These are phyloP conservation scores for Chymomyza caudatula DNA, from an alignment of 2,888 invertebrate species.

Conservation along the genomic window DNA sequence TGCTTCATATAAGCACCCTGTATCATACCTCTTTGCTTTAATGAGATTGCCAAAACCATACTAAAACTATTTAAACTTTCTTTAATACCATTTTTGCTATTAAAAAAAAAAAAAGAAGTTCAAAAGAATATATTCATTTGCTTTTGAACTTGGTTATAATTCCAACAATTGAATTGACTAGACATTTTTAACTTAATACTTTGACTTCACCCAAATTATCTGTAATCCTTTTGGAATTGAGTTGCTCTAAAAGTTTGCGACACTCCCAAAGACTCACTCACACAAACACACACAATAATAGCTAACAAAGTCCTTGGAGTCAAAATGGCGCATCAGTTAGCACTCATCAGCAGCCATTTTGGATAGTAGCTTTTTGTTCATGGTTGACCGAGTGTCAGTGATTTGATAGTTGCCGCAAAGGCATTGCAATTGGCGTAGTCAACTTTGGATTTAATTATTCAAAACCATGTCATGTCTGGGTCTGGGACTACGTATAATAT, in stretches of 20 bases:
- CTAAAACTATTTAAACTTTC: too few species aligned
- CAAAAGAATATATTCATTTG: neutral
- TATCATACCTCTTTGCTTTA: too few species aligned
- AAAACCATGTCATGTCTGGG: slow-evolving; percentile 76
- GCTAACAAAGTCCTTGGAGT: neutral
- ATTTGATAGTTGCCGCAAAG: neutral
- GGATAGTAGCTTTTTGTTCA: neutral
- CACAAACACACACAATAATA: neutral
- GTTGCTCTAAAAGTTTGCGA: neutral
- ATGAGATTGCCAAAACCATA: too few species aligned
- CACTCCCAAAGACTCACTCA: neutral
- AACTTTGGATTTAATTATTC: slow-evolving; percentile 75
- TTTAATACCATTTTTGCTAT: too few species aligned
- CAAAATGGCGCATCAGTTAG: neutral
- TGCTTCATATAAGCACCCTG: too few species aligned
- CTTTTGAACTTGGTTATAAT: neutral
- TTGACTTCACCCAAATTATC: neutral
- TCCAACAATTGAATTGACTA: neutral
- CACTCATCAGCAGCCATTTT: neutral
- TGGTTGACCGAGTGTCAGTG: neutral
- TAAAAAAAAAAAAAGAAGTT: neutral
- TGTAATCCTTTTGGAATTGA: neutral
- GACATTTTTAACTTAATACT: neutral
- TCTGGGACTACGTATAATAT: slow-evolving; percentile 48
- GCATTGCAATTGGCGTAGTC: slow-evolving; percentile 26